Evolutionary conservation across 1,140 invertebrate genomes (phyloP), one percentile per base, ranked within the genome.

Genomic region (Ctenoplectra terminalis): DNA sequence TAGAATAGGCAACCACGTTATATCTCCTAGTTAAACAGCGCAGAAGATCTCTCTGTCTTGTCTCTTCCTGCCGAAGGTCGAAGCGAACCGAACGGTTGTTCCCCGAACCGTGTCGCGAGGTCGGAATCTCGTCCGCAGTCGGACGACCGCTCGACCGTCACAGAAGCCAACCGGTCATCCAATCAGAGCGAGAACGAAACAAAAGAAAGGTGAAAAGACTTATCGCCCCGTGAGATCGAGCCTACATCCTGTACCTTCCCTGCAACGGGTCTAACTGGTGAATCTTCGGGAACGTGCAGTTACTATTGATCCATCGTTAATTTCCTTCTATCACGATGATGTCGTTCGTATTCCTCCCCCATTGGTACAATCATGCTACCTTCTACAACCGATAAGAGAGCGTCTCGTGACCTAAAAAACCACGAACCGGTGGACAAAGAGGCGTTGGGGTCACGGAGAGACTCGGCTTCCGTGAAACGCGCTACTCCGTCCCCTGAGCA

Each of bases 131-230:
- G 66, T 43, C 37, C 76, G 73, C 43, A 40, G 56, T 82, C 83
- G 70, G 37, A 83, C 58, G 82, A 74, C 40, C 87, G 72, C 82
- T 90, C 76, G 84, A 85, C 83, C 87, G 80, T 90, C 81, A 67
- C 88, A 67, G 58, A 79, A 81, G 84, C 69, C 78, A 31, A 29
- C 31, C 85, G 89, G 83, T 80, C 89, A 88, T 84, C 91, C 92
- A 94, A 94, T 93, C 92, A 94, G 93, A 94, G 91, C 93, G 93
- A 89, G 92, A 88, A 94, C 90, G 88, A 90, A 92, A 94, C 93
- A 94, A 94, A 93, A 93, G 93, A 93, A 93, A 92, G 92, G 92
- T 93, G 93, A 93, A 93, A 93, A 92, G 90, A 92, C 87, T 92
- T 93, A 93, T 93, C 93, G 89, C 86, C 83, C 87, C 90, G 91